Evolutionary conservation across 2,797 vertebrate genomes (phyloP).

Genomic region (Cuculus canorus): DNA sequence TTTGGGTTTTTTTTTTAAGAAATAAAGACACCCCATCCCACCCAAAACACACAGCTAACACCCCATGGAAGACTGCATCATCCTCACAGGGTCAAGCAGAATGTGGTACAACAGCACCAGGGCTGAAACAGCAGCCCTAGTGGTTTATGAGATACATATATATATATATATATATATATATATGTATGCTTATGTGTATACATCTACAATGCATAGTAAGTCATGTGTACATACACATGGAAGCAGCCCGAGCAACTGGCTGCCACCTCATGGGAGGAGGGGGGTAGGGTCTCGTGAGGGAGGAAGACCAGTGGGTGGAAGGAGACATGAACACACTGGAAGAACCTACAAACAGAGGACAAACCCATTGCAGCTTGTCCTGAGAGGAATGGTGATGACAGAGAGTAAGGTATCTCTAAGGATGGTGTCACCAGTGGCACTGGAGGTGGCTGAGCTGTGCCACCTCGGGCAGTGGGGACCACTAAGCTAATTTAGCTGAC

Average conservation of each 20-base stretch:
- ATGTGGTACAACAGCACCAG: background rate
- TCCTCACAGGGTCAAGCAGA: background rate
- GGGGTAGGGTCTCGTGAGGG: no score
- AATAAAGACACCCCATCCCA: no score
- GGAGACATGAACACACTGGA: rapidly evolving
- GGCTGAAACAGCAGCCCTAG: background rate
- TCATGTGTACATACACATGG: background rate
- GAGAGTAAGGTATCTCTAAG: background rate
- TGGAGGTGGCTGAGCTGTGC: no score
- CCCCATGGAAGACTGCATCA: background rate
- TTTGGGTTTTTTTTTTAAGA: background rate
- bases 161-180: no score
- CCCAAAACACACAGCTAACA: background rate
- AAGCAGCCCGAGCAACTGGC: background rate
- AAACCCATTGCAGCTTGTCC: background rate
- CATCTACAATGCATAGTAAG: background rate
- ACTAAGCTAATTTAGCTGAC: background rate
- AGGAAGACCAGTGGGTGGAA: background rate
- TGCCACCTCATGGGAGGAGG: background rate
- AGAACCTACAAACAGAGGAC: background rate
- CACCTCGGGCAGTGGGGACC: background rate
- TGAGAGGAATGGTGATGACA: rapidly evolving
- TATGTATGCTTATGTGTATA: no score
- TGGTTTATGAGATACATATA: no score
- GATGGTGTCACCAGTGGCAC: background rate